Base-by-base conservation (phyloP, 2,888 invertebrate genomes). In the Chaitophorus viminalis region DNA sequence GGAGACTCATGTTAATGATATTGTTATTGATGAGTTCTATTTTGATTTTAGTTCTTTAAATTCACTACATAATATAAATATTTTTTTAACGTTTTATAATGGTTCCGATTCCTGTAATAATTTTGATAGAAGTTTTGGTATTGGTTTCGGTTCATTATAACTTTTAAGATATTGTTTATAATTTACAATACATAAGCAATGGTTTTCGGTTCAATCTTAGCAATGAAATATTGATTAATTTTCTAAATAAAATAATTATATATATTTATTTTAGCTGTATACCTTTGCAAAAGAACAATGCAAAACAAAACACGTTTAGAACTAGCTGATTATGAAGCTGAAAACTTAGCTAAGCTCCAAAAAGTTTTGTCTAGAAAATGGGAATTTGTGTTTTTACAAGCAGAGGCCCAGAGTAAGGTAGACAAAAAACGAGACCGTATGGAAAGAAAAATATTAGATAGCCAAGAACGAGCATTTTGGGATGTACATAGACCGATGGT, bases 311-410 rank as follows among this genome's bases (percentile, higher is more conserved):
- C 99, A 0, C 94, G 99, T 25, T 92, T 99, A 90, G 99, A 99
- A 92, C 92, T 99, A 90, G 99, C 99, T 0, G 99, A 99, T 92
- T 99, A 99, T 91, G 99, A 99, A 91, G 99, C 99, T 1, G 99
- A 99, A 92, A 99, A 99, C 91, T 93, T 99, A 89, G 99, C 99
- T 1, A 93, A 98, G 85, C 93, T 99, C 78, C 99, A 99, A 93
- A 99, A 99, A 93, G 98, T 99, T 97, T 99, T 99, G 92, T 98
- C 98, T 29, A 93, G 99, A 88, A 99, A 99, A 92, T 99, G 99
- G 99, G 99, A 99, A 93, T 99, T 99, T 91, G 99, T 99, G 91
- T 99, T 98, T 92, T 99, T 99, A 99, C 99, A 99, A 93, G 99
- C 96, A 9, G 96, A 96, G 91, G 96, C 93, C 33, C 96, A 96